These are phyloP conservation scores for Brachypalpus laphriformis DNA, from an alignment of 2,888 invertebrate genomes.

Conservation along the genomic window DNA sequence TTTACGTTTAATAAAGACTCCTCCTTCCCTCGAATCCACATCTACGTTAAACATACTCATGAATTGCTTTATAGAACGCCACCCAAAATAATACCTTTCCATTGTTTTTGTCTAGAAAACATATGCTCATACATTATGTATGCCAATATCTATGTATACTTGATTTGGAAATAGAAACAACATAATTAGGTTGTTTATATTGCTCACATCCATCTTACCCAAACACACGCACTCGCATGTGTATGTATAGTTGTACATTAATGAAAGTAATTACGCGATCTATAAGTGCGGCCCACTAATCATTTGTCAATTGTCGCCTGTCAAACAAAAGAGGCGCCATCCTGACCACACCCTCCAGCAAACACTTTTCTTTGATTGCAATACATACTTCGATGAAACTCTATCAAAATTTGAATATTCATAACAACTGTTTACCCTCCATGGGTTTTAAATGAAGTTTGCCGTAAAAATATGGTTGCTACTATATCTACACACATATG, in stretches of 20 bases:
- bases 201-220: background rate
- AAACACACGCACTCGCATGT: background rate
- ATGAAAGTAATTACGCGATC: constrained; percentile 20
- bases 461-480: background rate
- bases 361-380: background rate
- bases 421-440: background rate
- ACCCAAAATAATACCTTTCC: background rate
- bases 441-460: background rate
- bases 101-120: background rate
- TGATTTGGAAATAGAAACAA: background rate
- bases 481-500: background rate
- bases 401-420: constrained; percentile 13
- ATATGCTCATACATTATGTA: background rate
- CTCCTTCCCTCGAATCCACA: too few species aligned
- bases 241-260: background rate
- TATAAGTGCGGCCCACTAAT: constrained; percentile 15
- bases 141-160: background rate
- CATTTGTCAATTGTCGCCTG: constrained; percentile 16
- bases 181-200: constrained; percentile 6
- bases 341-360: background rate
- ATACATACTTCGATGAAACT: background rate
- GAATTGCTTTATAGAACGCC: background rate
- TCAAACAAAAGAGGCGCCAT: constrained; percentile 12
- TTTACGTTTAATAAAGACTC: too few species aligned
- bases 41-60: too few species aligned